A percentile compares a stretch with the other conserved stretches of the same genome.
phyloP scores from a whole-genome alignment of 64 coral and sea anemone genomes.

The Actinia equina region DNA sequence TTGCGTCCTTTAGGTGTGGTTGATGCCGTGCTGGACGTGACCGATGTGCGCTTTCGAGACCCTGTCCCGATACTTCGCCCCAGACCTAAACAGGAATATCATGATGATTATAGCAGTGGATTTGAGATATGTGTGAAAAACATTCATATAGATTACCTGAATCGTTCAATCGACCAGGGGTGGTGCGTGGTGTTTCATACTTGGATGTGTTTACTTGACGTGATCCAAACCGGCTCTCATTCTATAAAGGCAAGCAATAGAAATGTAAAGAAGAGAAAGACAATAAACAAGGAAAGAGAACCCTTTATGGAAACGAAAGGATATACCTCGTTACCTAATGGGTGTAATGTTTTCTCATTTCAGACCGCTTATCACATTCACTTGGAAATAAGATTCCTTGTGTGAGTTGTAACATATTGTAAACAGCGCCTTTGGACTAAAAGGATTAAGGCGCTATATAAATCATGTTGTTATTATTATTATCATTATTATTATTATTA shows the following conservation, averaged over 20 bases:
- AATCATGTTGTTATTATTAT: too few species aligned
- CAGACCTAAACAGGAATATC: background rate
- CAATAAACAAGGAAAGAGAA: background rate
- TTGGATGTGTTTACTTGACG: background rate
- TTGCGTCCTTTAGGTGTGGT: slow-evolving; percentile 15
- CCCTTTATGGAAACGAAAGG: background rate
- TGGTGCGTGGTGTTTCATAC: background rate
- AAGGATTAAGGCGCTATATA: too few species aligned
- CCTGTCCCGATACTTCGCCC: background rate
- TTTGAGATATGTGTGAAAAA: too few species aligned
- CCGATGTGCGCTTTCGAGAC: background rate
- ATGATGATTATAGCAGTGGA: too few species aligned
- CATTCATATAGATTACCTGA: background rate
- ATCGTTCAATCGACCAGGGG: background rate
- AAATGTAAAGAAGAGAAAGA: background rate
- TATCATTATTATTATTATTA: too few species aligned
- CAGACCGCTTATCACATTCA: too few species aligned
- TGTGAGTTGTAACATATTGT: too few species aligned
- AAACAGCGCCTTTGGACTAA: too few species aligned
- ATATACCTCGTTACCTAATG: background rate
- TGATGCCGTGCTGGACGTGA: background rate
- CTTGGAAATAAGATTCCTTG: too few species aligned
- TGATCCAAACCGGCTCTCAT: background rate
- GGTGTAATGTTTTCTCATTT: too few species aligned
- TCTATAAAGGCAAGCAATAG: background rate